These are phyloP conservation scores for Stramonita haemastoma DNA, from an alignment of 2,888 invertebrate genomes.

Conservation along the genomic window DNA sequence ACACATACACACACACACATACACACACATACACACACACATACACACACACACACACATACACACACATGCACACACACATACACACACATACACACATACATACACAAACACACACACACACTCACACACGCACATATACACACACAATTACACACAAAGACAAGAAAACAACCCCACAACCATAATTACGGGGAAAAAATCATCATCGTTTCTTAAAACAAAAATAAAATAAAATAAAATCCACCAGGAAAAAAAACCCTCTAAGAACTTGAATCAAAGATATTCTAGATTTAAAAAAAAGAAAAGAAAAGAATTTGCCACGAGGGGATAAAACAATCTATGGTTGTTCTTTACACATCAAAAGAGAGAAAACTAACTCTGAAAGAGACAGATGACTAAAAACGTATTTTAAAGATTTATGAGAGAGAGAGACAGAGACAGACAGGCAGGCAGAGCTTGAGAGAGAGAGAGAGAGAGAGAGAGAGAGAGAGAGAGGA, in stretches of 20 bases:
- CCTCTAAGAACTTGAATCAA: too few species aligned
- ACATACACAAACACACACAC: background rate
- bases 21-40: background rate
- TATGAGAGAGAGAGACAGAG: conserved; percentile 13
- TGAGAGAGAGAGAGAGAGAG: background rate
- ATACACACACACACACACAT: background rate
- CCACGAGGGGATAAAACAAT: too few species aligned
- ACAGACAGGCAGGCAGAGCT: background rate
- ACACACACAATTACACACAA: background rate
- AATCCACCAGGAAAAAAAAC: too few species aligned
- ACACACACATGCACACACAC: background rate
- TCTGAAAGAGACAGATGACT: background rate
- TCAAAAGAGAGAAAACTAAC: background rate
- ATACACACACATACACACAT: background rate
- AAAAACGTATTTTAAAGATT: background rate
- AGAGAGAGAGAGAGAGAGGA: background rate
- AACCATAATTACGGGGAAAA: background rate
- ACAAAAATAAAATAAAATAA: too few species aligned
- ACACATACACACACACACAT: background rate
- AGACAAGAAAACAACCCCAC: background rate
- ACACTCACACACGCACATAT: background rate
- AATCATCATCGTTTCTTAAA: too few species aligned
- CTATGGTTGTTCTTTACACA: too few species aligned
- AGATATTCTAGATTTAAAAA: too few species aligned
- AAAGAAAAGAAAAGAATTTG: too few species aligned